These are phyloP conservation scores for Drosophila lutescens DNA, from an alignment of 2,888 invertebrate species.

Conservation along the genomic window DNA sequence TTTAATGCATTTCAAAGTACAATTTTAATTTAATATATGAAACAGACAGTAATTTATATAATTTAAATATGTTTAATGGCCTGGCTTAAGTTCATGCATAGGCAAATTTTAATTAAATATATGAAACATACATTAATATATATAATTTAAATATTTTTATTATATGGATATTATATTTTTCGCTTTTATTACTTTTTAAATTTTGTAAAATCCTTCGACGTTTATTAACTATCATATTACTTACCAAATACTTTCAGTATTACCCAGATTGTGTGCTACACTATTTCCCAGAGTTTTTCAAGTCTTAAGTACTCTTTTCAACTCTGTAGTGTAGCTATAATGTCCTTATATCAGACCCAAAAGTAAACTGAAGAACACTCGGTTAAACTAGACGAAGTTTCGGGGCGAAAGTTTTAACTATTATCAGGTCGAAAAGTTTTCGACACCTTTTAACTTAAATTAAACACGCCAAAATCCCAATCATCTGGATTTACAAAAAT, in stretches of 20 bases:
- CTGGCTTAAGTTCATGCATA: too few species aligned
- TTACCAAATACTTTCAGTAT: background rate
- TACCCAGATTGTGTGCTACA: background rate
- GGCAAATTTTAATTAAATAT: background rate
- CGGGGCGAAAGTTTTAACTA: slow-evolving; percentile 36
- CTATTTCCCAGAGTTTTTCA: background rate
- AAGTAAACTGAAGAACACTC: slow-evolving; percentile 9
- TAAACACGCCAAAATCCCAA: slow-evolving; percentile 59
- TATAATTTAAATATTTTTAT: too few species aligned
- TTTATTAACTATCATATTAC: background rate
- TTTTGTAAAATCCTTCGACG: background rate
- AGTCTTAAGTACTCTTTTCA: slow-evolving; percentile 13
- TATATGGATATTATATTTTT: too few species aligned
- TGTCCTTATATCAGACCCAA: slow-evolving; percentile 20
- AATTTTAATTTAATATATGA: background rate
- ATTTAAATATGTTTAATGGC: too few species aligned
- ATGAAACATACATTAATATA: too few species aligned
- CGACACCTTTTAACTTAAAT: slow-evolving; percentile 63
- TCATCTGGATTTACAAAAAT: slow-evolving; percentile 45
- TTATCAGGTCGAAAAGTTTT: slow-evolving; percentile 43
- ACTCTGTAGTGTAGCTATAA: slow-evolving; percentile 32
- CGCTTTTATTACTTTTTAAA: too few species aligned
- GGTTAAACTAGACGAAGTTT: slow-evolving; percentile 30
- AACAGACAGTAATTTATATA: too few species aligned
- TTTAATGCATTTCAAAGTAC: background rate